Conservation (phyloP, 2,113 vertebrate species). For the Menura novaehollandiae region DNA sequence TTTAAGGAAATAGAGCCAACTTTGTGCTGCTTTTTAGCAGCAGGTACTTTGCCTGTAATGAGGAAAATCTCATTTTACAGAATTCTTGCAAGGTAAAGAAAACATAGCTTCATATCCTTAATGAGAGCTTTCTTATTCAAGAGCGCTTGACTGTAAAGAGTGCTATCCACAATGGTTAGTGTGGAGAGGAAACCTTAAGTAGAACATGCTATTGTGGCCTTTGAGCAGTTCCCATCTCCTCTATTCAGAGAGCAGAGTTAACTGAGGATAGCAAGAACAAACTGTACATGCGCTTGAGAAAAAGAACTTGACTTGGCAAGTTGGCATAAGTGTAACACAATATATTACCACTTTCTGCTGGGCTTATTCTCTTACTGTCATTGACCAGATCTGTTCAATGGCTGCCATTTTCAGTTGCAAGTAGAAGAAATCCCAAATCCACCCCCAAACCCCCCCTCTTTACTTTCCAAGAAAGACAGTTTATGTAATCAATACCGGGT, state of each 20-base stretch:
- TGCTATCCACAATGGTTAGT: constrained; percentile 57
- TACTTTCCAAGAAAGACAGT: constrained; percentile 73
- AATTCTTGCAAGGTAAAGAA: constrained; percentile 49
- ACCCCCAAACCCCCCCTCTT: neutral
- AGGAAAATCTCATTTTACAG: constrained; percentile 52
- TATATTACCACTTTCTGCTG: constrained; percentile 69
- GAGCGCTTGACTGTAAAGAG: constrained; percentile 64
- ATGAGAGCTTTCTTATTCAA: constrained; percentile 55
- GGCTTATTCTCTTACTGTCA: constrained; percentile 66
- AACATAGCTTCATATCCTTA: constrained; percentile 35
- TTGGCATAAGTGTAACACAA: constrained; percentile 65
- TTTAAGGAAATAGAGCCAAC: constrained; percentile 5
- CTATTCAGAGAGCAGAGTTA: constrained; percentile 65
- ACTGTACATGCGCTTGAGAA: constrained; percentile 65
- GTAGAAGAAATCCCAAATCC: constrained; percentile 38
- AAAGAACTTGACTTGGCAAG: constrained; percentile 71
- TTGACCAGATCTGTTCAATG: constrained; percentile 66
- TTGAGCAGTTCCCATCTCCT: constrained; percentile 68
- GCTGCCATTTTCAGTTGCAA: constrained; percentile 56
- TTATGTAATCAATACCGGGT: constrained; percentile 46
- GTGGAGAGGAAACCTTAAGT: constrained; percentile 64
- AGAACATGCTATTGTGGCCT: constrained; percentile 68
- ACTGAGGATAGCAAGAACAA: constrained; percentile 63
- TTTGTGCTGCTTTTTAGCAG: constrained; percentile 30
- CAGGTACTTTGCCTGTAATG: constrained; percentile 53